Evolutionary conservation across 2,888 invertebrate species (phyloP).

Genomic region (Pegoplata infirma): DNA sequence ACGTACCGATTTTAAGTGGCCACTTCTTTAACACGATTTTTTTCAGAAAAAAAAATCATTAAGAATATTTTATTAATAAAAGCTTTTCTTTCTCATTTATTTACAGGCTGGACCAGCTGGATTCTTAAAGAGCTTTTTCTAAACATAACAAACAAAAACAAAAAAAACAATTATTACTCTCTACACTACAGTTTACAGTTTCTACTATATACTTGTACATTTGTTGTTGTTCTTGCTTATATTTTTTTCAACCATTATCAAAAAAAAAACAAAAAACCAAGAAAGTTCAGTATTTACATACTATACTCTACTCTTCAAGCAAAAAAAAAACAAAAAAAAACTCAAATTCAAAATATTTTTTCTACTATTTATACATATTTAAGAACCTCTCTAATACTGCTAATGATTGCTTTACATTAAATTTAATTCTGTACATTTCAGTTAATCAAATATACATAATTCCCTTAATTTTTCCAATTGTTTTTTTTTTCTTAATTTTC

Average conservation of each 20-base stretch:
- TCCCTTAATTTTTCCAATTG: slow-evolving; percentile 30
- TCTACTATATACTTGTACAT: slow-evolving; percentile 63
- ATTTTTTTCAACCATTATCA: slow-evolving; percentile 61
- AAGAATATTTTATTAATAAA: not conserved
- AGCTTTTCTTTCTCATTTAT: slow-evolving; percentile 40
- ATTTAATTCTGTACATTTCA: slow-evolving; percentile 56
- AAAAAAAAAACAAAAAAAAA: slow-evolving; percentile 43
- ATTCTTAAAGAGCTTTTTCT: slow-evolving; percentile 97
- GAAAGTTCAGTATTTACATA: slow-evolving; percentile 60
- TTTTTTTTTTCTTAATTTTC: slow-evolving; percentile 18
- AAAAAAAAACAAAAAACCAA: slow-evolving; percentile 28
- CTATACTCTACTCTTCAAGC: slow-evolving; percentile 48
- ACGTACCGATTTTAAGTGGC: too few relatives aligned
- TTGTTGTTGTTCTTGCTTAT: slow-evolving; percentile 65
- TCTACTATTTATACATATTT: slow-evolving; percentile 60
- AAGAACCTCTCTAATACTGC: slow-evolving; percentile 57
- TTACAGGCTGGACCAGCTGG: slow-evolving; percentile 92
- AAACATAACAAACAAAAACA: slow-evolving; percentile 77
- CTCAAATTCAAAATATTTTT: slow-evolving; percentile 57
- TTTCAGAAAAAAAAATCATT: not conserved
- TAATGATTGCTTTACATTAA: slow-evolving; percentile 64
- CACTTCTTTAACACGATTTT: too few relatives aligned
- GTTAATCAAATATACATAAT: slow-evolving; percentile 48
- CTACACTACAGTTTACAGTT: slow-evolving; percentile 62
- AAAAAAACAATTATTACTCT: slow-evolving; percentile 54